A percentile compares a stretch with the other conserved stretches of the same genome.
These are phyloP conservation scores for Rhynchomys soricoides DNA, from an alignment of 2,113 vertebrate species.

Conservation along the genomic window DNA sequence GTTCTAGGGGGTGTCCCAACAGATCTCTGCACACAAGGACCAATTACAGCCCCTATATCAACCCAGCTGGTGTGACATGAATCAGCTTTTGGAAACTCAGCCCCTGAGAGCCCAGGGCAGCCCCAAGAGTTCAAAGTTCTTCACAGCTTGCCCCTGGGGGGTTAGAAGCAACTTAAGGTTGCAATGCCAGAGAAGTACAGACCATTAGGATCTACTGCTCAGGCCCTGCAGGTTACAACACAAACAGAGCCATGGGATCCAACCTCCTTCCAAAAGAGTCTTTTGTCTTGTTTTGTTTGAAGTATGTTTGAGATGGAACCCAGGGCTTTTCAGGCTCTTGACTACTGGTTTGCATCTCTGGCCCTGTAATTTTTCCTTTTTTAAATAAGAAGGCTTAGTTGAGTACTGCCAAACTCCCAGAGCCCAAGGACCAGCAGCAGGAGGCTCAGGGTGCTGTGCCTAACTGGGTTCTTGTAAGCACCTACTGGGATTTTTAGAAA, in stretches of 20 bases:
- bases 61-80: constrained; percentile 45
- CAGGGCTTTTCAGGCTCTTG: neutral
- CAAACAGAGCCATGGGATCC: neutral
- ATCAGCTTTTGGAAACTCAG: constrained; percentile 36
- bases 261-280: constrained; percentile 1
- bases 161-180: neutral
- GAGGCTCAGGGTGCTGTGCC: neutral
- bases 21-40: constrained; percentile 60
- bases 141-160: neutral
- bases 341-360: neutral
- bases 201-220: neutral
- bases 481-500: constrained; percentile 72
- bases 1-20: constrained; percentile 63
- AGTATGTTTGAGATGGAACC: neutral
- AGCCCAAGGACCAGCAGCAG: neutral
- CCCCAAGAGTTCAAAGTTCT: neutral
- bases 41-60: constrained; percentile 59
- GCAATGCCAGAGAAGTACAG: neutral
- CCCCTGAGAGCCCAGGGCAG: neutral
- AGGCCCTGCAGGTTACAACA: neutral
- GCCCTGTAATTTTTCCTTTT: neutral
- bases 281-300: neutral
- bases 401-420: neutral
- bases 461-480: constrained; percentile 41
- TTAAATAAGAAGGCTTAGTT: neutral